Evolutionary conservation across 2,797 vertebrate species (phyloP).

Genomic region (Mallotus villosus): DNA sequence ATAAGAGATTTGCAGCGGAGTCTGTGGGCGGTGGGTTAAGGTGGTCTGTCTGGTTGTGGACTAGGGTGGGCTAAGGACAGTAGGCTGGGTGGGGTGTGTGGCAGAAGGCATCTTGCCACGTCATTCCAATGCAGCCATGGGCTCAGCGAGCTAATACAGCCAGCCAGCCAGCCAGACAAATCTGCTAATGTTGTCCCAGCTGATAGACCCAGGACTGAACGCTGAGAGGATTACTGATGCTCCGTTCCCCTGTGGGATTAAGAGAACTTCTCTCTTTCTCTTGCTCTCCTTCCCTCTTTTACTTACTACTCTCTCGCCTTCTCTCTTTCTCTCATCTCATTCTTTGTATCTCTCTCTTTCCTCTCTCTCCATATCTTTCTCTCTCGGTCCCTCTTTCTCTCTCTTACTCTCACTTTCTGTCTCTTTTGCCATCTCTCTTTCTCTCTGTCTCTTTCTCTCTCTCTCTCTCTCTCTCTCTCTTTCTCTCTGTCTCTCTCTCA

Average conservation of each 20-base stretch:
- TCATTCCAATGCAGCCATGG: too few relatives aligned
- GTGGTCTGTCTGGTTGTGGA: too few relatives aligned
- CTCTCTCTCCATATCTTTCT: neutral
- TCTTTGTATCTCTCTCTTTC: neutral
- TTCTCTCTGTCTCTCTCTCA: neutral
- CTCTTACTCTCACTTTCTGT: neutral
- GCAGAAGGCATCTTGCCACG: too few relatives aligned
- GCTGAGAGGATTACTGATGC: neutral
- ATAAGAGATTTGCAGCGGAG: too few relatives aligned
- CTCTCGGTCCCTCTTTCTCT: neutral
- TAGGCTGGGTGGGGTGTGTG: too few relatives aligned
- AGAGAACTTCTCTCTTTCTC: neutral
- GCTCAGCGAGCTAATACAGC: neutral
- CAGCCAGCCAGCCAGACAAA: neutral
- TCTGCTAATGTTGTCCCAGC: neutral
- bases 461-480: neutral
- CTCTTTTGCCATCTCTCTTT: neutral
- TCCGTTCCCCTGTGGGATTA: neutral
- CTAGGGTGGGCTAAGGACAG: too few relatives aligned
- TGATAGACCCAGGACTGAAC: too few relatives aligned
- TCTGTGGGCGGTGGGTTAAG: too few relatives aligned
- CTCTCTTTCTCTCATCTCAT: neutral
- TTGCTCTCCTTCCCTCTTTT: neutral
- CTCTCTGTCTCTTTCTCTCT: neutral
- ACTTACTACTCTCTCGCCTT: neutral